A percentile compares a stretch with the other conserved stretches of the same genome.
These are phyloP conservation scores for Folsomia manolachei DNA, from an alignment of 2,888 invertebrate genomes.

Conservation along the genomic window DNA sequence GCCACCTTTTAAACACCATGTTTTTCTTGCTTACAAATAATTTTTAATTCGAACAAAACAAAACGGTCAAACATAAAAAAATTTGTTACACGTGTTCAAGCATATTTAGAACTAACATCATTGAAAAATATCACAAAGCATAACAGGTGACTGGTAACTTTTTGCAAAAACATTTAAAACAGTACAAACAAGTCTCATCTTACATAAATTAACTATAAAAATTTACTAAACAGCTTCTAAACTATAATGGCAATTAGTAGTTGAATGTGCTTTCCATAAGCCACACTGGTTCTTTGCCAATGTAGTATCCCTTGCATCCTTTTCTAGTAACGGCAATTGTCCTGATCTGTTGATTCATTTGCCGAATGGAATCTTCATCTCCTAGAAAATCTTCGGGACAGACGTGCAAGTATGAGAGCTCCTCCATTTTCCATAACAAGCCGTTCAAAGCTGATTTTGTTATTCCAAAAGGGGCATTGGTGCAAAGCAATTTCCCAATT, in stretches of 20 bases:
- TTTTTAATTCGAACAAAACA: background rate
- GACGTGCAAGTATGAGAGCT: background rate
- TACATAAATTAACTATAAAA: too few species aligned
- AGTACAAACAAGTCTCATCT: too few species aligned
- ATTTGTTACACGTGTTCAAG: too few species aligned
- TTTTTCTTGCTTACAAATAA: background rate
- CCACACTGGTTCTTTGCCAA: background rate
- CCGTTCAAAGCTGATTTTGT: background rate
- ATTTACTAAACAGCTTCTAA: too few species aligned
- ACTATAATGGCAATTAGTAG: too few species aligned
- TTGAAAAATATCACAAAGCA: too few species aligned
- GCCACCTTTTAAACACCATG: background rate
- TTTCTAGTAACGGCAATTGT: background rate
- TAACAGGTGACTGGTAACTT: too few species aligned
- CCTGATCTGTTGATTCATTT: background rate
- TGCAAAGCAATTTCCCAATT: background rate
- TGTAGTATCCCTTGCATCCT: background rate
- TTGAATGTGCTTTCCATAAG: background rate
- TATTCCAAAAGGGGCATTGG: constrained; percentile 1
- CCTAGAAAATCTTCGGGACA: constrained; percentile 2
- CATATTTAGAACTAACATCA: too few species aligned
- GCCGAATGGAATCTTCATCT: background rate
- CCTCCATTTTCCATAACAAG: background rate
- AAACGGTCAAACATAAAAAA: background rate
- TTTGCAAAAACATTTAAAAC: too few species aligned